These are phyloP conservation scores for Mus pahari DNA, from an alignment of 2,113 vertebrate genomes.

Conservation along the genomic window DNA sequence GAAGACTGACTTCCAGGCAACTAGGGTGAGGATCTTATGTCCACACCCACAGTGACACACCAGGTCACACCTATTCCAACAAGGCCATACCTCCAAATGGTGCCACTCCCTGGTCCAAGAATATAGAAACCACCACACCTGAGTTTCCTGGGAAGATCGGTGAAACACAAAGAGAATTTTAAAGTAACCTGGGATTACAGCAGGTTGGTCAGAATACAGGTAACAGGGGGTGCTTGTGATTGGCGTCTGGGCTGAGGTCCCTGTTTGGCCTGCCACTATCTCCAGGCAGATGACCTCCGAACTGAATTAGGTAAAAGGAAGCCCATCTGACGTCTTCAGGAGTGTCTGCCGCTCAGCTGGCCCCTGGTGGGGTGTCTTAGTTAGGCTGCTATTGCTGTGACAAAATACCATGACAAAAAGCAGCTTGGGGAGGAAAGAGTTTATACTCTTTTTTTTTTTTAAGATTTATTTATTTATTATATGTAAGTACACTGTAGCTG, in stretches of 20 bases:
- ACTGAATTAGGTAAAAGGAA: neutral
- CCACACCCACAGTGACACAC: too few species aligned
- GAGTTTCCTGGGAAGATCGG: neutral
- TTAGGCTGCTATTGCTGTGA: neutral
- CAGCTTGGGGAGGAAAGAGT: neutral
- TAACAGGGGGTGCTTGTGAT: neutral
- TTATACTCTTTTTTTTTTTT: too few species aligned
- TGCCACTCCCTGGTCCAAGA: too few species aligned
- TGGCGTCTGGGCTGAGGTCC: neutral
- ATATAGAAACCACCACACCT: too few species aligned
- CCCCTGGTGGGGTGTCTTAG: neutral
- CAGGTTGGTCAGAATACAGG: neutral
- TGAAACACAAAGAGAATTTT: neutral
- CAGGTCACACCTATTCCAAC: too few species aligned
- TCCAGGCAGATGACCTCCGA: neutral
- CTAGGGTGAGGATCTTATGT: too few species aligned
- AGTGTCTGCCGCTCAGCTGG: neutral
- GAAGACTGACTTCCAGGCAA: too few species aligned
- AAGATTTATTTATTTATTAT: too few species aligned
- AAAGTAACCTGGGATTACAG: neutral
- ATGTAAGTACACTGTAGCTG: too few species aligned
- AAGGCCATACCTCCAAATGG: too few species aligned
- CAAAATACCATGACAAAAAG: neutral
- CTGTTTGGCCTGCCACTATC: neutral
- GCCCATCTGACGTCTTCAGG: neutral